A percentile compares a stretch with the other conserved stretches of the same genome.
phyloP scores from a whole-genome alignment of 2,113 vertebrate species.

The Coreoperca whiteheadi region DNA sequence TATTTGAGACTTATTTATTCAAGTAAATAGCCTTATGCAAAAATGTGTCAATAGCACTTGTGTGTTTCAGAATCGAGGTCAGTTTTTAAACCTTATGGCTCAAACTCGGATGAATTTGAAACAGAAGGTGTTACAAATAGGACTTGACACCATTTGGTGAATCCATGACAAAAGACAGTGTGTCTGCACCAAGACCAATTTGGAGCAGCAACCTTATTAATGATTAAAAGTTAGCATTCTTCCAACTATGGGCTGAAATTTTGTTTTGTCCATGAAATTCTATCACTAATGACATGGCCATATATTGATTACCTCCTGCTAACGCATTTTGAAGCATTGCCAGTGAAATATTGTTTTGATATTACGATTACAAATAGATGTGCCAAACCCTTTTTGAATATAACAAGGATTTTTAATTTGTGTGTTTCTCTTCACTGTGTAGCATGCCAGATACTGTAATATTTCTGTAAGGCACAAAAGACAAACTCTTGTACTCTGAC shows the following conservation, averaged over 20 bases:
- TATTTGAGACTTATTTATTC: neutral
- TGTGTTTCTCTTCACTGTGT: neutral
- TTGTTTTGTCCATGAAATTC: conserved; percentile 57
- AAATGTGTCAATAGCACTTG: neutral
- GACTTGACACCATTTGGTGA: conserved; percentile 29
- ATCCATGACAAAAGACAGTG: conserved; percentile 45
- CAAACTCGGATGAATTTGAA: conserved; percentile 8
- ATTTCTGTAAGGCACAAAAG: neutral
- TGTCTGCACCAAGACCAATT: conserved; percentile 43
- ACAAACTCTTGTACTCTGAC: neutral
- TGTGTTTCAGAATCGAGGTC: neutral
- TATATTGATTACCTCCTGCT: conserved; percentile 20
- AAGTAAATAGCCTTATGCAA: neutral
- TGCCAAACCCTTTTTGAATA: neutral
- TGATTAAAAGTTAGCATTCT: conserved; percentile 70
- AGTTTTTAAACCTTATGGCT: conserved; percentile 6
- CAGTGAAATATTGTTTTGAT: neutral
- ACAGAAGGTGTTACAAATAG: conserved; percentile 1
- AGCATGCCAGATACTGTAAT: neutral
- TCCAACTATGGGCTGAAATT: conserved; percentile 42
- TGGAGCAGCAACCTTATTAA: conserved; percentile 60
- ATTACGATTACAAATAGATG: neutral
- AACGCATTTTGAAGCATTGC: conserved; percentile 11
- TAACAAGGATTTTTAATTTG: neutral
- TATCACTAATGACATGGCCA: conserved; percentile 28